Evolutionary conservation across 2,888 invertebrate genomes (phyloP).

Genomic region (Ectobius pallidus): DNA sequence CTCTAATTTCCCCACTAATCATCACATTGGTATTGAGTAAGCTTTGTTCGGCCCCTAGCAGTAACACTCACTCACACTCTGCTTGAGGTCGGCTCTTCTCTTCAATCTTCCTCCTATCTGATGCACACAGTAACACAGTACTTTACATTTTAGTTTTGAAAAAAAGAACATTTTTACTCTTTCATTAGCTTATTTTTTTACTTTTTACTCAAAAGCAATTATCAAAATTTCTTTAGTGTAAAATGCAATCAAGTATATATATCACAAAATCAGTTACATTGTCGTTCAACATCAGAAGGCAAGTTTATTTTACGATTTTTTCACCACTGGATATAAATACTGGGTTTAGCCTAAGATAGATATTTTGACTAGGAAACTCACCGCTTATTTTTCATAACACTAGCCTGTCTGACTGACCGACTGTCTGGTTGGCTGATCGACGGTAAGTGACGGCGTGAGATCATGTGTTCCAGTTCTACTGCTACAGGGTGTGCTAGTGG

Average conservation of each 20-base stretch:
- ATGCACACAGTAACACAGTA: slow-evolving; percentile 33
- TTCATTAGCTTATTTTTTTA: slow-evolving; percentile 33
- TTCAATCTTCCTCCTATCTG: slow-evolving; percentile 8
- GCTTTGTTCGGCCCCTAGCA: neutral
- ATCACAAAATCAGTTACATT: slow-evolving; percentile 45
- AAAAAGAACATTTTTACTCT: slow-evolving; percentile 29
- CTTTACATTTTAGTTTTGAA: slow-evolving; percentile 32
- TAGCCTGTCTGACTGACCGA: neutral
- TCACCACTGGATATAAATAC: slow-evolving; percentile 36
- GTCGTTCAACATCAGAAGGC: slow-evolving; percentile 44
- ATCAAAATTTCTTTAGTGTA: slow-evolving; percentile 45
- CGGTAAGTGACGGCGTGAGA: slow-evolving; percentile 34
- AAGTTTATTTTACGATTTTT: slow-evolving; percentile 36
- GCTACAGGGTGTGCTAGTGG: slow-evolving; percentile 38
- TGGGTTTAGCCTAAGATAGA: slow-evolving; percentile 35
- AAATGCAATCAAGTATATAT: slow-evolving; percentile 45
- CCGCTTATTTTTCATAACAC: slow-evolving; percentile 14
- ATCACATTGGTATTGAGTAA: slow-evolving; percentile 34
- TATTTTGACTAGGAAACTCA: slow-evolving; percentile 42
- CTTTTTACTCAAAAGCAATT: slow-evolving; percentile 44
- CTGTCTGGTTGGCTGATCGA: neutral
- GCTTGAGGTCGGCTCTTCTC: neutral
- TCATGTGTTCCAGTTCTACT: slow-evolving; percentile 35
- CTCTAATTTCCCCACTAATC: slow-evolving; percentile 24
- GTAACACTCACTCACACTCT: slow-evolving; percentile 22